Evolutionary conservation across 1,140 invertebrate species (phyloP).

Genomic region (Scaptomyza hsui): DNA sequence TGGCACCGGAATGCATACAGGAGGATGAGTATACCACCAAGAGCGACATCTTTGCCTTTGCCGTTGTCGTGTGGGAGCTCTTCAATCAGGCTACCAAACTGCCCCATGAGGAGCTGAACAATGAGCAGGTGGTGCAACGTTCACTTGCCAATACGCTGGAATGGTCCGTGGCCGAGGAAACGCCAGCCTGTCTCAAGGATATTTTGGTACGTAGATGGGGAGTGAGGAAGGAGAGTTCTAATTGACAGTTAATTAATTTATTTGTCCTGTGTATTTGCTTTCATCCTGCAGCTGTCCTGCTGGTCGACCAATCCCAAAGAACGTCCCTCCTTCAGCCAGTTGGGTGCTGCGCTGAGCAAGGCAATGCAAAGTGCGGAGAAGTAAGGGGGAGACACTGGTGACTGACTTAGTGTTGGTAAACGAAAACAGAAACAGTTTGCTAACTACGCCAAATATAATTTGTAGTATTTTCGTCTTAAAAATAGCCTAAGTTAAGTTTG

Average conservation of each 20-base stretch:
- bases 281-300: constrained; percentile 83
- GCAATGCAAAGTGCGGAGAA: constrained; percentile 79
- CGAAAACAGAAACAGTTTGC: constrained; percentile 40
- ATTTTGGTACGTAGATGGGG: constrained; percentile 85
- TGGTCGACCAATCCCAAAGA: constrained; percentile 87
- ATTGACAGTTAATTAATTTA: constrained; percentile 24
- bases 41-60: constrained; percentile 97
- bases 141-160: constrained; percentile 88
- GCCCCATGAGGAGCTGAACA: constrained; percentile 92
- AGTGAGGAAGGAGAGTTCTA: neutral
- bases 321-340: constrained; percentile 86
- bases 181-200: constrained; percentile 87
- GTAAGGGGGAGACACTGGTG: constrained; percentile 8
- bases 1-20: constrained; percentile 93
- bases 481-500: constrained; percentile 20
- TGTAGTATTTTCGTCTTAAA: constrained; percentile 41
- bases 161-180: constrained; percentile 88
- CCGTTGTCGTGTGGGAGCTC: constrained; percentile 94
- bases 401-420: constrained; percentile 57
- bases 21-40: constrained; percentile 97
- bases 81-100: constrained; percentile 90
- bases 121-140: constrained; percentile 90
- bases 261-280: neutral
- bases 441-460: constrained; percentile 60
- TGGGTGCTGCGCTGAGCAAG: constrained; percentile 78